Conservation (phyloP, 2,888 invertebrate genomes). For the Ormia ochracea region DNA sequence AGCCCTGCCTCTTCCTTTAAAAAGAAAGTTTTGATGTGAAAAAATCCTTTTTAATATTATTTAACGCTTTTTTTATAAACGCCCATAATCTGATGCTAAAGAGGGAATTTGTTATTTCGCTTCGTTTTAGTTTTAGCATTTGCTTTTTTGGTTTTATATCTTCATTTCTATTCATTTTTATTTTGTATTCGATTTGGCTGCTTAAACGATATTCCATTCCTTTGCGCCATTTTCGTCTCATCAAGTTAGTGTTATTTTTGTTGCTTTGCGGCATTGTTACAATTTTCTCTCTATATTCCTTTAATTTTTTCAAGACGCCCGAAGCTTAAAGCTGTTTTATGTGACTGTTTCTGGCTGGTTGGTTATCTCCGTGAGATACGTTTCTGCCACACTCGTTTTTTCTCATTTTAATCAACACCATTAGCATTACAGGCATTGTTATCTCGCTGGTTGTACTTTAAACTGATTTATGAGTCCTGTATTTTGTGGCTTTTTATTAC, state of each 20-base stretch:
- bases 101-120: neutral
- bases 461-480: slow-evolving; percentile 7
- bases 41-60: slow-evolving; percentile 39
- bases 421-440: neutral
- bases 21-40: slow-evolving; percentile 37
- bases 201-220: neutral
- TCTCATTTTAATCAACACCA: slow-evolving; percentile 16
- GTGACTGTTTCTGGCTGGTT: neutral
- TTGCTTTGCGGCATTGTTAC: slow-evolving; percentile 9
- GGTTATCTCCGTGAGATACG: neutral
- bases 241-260: slow-evolving; percentile 34
- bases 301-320: neutral
- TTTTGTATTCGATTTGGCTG: slow-evolving; percentile 10
- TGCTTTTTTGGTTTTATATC: neutral
- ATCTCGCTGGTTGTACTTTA: neutral
- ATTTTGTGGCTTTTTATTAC: neutral
- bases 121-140: slow-evolving; percentile 1
- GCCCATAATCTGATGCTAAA: slow-evolving; percentile 44
- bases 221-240: slow-evolving; percentile 1
- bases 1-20: slow-evolving; percentile 2
- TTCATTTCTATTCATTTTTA: neutral
- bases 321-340: slow-evolving; percentile 19
- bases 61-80: slow-evolving; percentile 52
- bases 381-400: neutral
- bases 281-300: slow-evolving; percentile 12